Percentiles rank a stretch among this genome's conserved stretches.
phyloP scores from a whole-genome alignment of 2,113 vertebrate species.

The Nyctereutes procyonoides region DNA sequence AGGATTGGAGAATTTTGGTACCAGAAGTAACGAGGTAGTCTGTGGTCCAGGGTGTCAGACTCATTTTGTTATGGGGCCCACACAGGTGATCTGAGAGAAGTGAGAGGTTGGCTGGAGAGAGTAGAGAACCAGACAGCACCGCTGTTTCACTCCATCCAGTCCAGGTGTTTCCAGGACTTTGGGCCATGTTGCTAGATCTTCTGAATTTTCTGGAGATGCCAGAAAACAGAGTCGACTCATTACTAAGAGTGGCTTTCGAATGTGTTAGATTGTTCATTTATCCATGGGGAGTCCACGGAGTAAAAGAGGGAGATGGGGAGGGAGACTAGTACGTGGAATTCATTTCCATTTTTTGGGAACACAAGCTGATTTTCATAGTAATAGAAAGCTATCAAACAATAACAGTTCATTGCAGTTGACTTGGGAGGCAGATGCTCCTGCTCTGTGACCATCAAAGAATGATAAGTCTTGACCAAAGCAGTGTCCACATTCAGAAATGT shows the following conservation, averaged over 20 bases:
- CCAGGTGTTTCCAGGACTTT: background rate
- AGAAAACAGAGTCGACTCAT: background rate
- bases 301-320: background rate
- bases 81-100: background rate
- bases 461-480: constrained; percentile 12
- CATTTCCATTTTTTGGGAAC: constrained; percentile 40
- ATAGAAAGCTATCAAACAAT: constrained; percentile 40
- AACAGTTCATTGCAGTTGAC: background rate
- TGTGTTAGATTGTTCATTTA: background rate
- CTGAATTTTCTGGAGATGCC: background rate
- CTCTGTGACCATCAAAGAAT: background rate
- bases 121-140: background rate
- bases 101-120: background rate
- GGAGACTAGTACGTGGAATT: background rate
- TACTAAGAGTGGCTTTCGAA: background rate
- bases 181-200: background rate
- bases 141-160: background rate
- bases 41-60: background rate
- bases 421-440: background rate
- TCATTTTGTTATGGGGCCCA: background rate
- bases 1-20: background rate
- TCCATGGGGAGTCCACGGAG: background rate
- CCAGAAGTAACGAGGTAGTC: background rate
- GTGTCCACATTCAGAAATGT: background rate
- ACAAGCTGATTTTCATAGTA: constrained; percentile 15